A percentile compares a stretch with the other conserved stretches of the same genome.
Conservation (phyloP, 2,888 invertebrate genomes). For the Amiota communis region DNA sequence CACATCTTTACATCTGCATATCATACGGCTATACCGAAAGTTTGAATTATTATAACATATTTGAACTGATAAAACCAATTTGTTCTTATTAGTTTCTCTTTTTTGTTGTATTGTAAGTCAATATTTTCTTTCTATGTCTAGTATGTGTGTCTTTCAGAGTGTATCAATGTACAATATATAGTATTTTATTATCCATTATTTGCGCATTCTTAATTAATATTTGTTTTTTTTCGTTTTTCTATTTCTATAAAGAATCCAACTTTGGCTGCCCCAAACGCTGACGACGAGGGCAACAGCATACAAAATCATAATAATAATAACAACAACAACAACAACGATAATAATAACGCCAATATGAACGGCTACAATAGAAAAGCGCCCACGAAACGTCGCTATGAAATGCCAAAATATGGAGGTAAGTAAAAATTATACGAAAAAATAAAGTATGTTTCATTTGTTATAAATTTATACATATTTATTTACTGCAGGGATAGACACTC, state of each 20-base stretch:
- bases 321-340: not conserved
- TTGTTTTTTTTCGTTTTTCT: not conserved
- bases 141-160: slow-evolving; percentile 1
- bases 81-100: too few species aligned
- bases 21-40: too few species aligned
- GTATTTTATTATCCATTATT: not conserved
- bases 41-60: too few species aligned
- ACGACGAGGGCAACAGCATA: not conserved
- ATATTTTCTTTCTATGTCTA: not conserved
- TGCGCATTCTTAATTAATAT: not conserved
- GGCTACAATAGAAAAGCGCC: slow-evolving; percentile 71
- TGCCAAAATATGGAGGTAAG: slow-evolving; percentile 70
- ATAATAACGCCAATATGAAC: slow-evolving; percentile 62
- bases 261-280: not conserved
- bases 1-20: too few species aligned
- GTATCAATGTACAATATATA: not conserved
- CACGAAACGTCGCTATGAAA: slow-evolving; percentile 71
- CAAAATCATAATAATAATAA: not conserved
- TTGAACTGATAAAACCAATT: too few species aligned
- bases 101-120: too few species aligned
- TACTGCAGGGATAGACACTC: too few species aligned
- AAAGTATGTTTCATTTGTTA: too few species aligned
- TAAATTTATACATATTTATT: too few species aligned
- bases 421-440: not conserved
- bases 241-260: not conserved